A percentile compares a stretch with the other conserved stretches of the same genome.
Conservation (phyloP, 2,888 invertebrate species). For the Phlogophora meticulosa region DNA sequence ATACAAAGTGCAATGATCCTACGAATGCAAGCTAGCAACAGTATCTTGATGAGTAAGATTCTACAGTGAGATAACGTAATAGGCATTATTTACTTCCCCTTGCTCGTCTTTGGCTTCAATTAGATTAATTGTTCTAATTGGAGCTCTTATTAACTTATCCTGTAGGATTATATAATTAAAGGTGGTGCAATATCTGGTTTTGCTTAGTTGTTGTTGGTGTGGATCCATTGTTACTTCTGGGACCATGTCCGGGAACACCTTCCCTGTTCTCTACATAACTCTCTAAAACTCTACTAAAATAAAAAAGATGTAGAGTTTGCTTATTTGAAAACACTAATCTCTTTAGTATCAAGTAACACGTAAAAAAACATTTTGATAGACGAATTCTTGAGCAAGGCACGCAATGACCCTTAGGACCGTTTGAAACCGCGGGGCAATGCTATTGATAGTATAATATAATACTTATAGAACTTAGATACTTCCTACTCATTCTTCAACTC, state of each 20-base stretch:
- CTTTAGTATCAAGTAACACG: too few species aligned
- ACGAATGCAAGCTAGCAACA: slow-evolving; percentile 15
- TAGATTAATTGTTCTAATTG: slow-evolving; percentile 64
- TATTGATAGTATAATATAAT: too few species aligned
- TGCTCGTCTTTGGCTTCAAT: slow-evolving; percentile 51
- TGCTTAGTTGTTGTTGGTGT: neutral
- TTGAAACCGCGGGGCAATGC: too few species aligned
- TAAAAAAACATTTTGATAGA: too few species aligned
- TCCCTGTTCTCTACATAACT: neutral
- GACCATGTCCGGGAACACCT: neutral
- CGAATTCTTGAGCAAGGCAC: too few species aligned
- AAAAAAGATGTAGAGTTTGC: neutral
- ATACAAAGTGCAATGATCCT: slow-evolving; percentile 10
- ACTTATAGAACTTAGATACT: neutral
- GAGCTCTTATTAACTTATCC: slow-evolving; percentile 53
- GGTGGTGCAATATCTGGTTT: neutral
- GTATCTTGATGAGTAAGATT: slow-evolving; percentile 30
- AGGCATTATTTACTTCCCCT: slow-evolving; percentile 45
- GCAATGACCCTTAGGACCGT: too few species aligned
- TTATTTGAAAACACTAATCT: too few species aligned
- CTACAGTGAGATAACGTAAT: slow-evolving; percentile 30
- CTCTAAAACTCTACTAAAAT: too few species aligned
- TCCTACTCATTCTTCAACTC: too few species aligned
- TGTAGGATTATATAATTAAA: slow-evolving; percentile 29
- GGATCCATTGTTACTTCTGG: neutral